Evolutionary conservation across 2,113 vertebrate species (phyloP), one percentile per base, ranked within the genome.

Genomic region (Prietella phreatophila): DNA sequence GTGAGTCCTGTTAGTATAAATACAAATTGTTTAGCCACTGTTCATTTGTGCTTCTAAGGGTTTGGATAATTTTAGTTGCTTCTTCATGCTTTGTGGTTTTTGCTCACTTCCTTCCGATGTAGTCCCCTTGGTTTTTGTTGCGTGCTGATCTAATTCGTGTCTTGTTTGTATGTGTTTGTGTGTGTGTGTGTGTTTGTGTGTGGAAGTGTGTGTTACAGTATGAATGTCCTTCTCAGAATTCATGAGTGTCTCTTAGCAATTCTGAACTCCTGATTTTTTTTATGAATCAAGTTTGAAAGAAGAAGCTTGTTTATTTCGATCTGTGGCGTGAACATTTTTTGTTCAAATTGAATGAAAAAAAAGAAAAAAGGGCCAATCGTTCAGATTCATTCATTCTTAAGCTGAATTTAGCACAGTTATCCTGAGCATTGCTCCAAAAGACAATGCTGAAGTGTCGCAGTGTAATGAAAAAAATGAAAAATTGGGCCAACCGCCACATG

Each of bases 71-170:
- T 93, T 92, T 90, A 93, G 89, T 91, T 93, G 92, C 92, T 90
- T 80, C 73, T 91, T 89, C 89, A 90, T 88, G 91, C 91, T 85
- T 90, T 94, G 94, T 94, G 94, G 94, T 93, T 95, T 94, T 89
- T 95, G 93, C 94, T 94, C 89, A 90, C 93, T 95, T 95, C 94
- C 93, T 94, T 90, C 93, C 78, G 73, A 90, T 91, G 85, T 86
- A 87, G 82, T 86, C 65, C 84, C 22, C 22, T 87, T 73, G 78
- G 58, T 84, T 85, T 82, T 60, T 85, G 58, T 85, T 71, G 17
- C 87, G 90, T 91, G 86, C 89, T 90, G 20, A 81, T 82, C 71
- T 76, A 79, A 85, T 86, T 78, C 47, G 58, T 86, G 47, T 86
- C 22, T 83, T 86, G 81, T 81, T 53, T 81, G 71, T 78, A 55